A percentile compares a stretch with the other conserved stretches of the same genome.
phyloP scores from a whole-genome alignment of 2,888 invertebrate species.

The Agriopis marginaria region DNA sequence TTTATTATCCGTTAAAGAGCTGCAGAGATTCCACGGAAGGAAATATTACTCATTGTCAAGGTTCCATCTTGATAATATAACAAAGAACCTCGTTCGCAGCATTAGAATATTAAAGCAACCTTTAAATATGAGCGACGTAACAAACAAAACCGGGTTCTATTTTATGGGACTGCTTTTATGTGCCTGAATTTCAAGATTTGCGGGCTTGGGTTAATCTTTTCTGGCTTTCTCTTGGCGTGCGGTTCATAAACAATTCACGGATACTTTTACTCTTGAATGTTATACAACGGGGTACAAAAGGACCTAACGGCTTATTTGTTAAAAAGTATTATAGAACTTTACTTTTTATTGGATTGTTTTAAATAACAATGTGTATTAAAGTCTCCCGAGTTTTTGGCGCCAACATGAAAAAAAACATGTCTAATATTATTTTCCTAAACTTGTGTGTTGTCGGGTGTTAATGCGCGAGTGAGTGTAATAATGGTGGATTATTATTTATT shows the following conservation, averaged over 20 bases:
- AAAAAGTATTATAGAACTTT: background rate
- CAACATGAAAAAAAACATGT: too few species aligned
- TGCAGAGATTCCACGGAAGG: slow-evolving; percentile 61
- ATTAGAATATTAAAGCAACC: slow-evolving; percentile 52
- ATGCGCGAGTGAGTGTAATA: too few species aligned
- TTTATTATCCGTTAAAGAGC: slow-evolving; percentile 67
- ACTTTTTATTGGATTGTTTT: background rate
- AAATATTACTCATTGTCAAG: slow-evolving; percentile 71
- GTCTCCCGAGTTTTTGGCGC: too few species aligned
- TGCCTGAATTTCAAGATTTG: slow-evolving; percentile 45
- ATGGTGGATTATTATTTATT: too few species aligned
- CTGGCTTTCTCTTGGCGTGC: slow-evolving; percentile 17
- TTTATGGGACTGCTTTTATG: slow-evolving; percentile 46
- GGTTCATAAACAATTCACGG: slow-evolving; percentile 23
- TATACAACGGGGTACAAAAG: slow-evolving; percentile 1
- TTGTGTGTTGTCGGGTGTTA: too few species aligned
- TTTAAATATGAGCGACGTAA: slow-evolving; percentile 48
- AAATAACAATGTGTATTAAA: too few species aligned
- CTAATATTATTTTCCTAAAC: too few species aligned
- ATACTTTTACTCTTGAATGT: slow-evolving; percentile 22
- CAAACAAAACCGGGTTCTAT: slow-evolving; percentile 44
- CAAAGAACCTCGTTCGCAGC: slow-evolving; percentile 53
- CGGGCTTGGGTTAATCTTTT: slow-evolving; percentile 43
- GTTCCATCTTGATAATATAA: slow-evolving; percentile 57
- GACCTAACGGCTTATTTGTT: slow-evolving; percentile 12